Base-by-base conservation (phyloP, 2,113 vertebrate species). In the Cheirogaleus medius region DNA sequence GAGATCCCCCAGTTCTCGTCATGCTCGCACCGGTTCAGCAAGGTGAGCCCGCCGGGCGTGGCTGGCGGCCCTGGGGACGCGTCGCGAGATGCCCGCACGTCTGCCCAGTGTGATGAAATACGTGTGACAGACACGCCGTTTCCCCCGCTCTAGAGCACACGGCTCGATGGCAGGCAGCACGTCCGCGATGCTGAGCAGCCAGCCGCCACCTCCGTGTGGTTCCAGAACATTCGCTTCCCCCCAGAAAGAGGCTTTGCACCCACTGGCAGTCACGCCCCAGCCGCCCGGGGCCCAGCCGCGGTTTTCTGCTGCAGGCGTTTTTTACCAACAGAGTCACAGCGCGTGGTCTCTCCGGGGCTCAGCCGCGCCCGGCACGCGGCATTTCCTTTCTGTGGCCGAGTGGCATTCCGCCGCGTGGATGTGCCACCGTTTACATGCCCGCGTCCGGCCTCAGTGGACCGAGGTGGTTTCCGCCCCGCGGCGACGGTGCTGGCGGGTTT, bases 1-100 rank as follows among this genome's bases (percentile, higher is more conserved):
- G 99, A 99, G 98, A 99, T 99, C 10, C 99, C 99, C 2, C 99
- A 99, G 98, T 99, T 99, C 98, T 99, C 99, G 0, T 99, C 99
- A 66, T 99, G 99, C 98, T 99, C 99, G 0, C 99, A 99, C 96
- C 99, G 99, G 32, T 99, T 99, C 98, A 99, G 99, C 99, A 99
- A 99, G 99, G 99, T 99, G 71, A 93, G 68, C 34, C 34, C 0
- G 0, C 58, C 0, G 4, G 25, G 11, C 6, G 6, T 3, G 6
- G 52, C 74, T 25, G 20, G 52, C 2, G 0, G 52, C 71, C n/a
- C n/a, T n/a, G n/a, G n/a, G 0, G 23, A 68, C 80, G 29, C 12
- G 11, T 11, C 7, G 27, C 25, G 0, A 25, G 60, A 25, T 44
- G 47, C 81, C 54, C 56, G 25, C 42, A n/a, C n/a, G n/a, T n/a